Evolutionary conservation across 2,797 vertebrate species (phyloP).

Genomic region (Monodelphis domestica): DNA sequence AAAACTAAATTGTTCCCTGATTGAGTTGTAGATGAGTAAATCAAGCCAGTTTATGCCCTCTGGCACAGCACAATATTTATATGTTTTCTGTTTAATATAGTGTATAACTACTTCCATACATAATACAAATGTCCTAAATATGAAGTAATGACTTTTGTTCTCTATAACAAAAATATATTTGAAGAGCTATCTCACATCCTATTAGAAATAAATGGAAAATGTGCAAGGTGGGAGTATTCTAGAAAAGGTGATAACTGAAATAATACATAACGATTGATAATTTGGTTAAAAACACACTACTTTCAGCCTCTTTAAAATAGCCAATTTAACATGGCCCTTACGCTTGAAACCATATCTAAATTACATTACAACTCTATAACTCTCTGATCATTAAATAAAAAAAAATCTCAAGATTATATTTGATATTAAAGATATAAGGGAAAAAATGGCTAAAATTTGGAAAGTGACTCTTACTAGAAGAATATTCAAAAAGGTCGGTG

Average conservation of each 20-base stretch:
- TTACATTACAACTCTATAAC: constrained; percentile 1
- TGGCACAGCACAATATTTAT: constrained; percentile 73
- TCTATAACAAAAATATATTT: constrained; percentile 65
- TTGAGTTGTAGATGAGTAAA: constrained; percentile 80
- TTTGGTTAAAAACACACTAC: constrained; percentile 48
- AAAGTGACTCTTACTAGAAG: neutral
- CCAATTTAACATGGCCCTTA: constrained; percentile 30
- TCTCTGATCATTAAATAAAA: constrained; percentile 28
- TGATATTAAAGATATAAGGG: constrained; percentile 28
- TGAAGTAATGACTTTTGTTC: constrained; percentile 57
- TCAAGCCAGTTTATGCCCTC: constrained; percentile 75
- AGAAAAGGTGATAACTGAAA: constrained; percentile 32
- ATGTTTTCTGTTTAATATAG: constrained; percentile 68
- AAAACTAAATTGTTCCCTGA: constrained; percentile 77
- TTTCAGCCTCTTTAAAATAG: constrained; percentile 51
- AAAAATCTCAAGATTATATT: constrained; percentile 30
- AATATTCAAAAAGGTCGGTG: neutral
- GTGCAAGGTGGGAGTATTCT: constrained; percentile 21
- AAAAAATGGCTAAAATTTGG: neutral
- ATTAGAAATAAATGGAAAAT: constrained; percentile 64
- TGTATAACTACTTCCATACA: constrained; percentile 49
- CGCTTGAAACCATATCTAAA: constrained; percentile 34
- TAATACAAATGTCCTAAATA: constrained; percentile 67
- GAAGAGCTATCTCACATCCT: constrained; percentile 60
- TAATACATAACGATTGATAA: constrained; percentile 64